Percentiles rank a stretch among this genome's conserved stretches.
Evolutionary conservation across 2,797 vertebrate genomes (phyloP).

Genomic region (Sandelia bainsii): DNA sequence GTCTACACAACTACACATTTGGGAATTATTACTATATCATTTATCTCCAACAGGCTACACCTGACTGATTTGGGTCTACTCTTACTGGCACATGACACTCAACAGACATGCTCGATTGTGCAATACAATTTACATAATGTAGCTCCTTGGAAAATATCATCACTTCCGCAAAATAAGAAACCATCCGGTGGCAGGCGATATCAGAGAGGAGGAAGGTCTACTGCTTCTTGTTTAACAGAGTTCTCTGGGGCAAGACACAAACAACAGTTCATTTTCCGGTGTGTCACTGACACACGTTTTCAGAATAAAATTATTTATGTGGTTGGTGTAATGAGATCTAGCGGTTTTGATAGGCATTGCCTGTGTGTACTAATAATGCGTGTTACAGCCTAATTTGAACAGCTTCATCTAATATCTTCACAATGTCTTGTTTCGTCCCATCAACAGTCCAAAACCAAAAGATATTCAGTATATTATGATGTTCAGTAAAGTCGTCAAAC

Average conservation of each 20-base stretch:
- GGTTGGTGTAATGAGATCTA: background rate
- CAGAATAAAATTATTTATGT: constrained; percentile 56
- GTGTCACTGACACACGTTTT: constrained; percentile 27
- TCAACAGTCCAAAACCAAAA: no score
- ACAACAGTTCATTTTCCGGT: constrained; percentile 39
- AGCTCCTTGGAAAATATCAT: constrained; percentile 60
- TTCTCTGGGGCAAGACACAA: constrained; percentile 17
- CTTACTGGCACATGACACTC: constrained; percentile 44
- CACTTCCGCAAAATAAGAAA: constrained; percentile 73
- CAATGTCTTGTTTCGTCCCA: no score
- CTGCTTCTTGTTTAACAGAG: constrained; percentile 51
- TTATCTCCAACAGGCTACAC: background rate
- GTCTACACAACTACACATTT: background rate
- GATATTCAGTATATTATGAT: no score
- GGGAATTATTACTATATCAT: background rate
- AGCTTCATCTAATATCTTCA: no score
- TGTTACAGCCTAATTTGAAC: no score
- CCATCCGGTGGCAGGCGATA: constrained; percentile 42
- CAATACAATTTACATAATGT: constrained; percentile 62
- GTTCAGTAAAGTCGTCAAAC: no score
- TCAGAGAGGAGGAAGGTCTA: constrained; percentile 33
- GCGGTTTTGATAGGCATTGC: no score
- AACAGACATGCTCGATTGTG: constrained; percentile 42
- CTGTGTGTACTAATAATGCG: no score
- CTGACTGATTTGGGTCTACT: constrained; percentile 24